A percentile compares a stretch with the other conserved stretches of the same genome.
Evolutionary conservation across 2,888 invertebrate species (phyloP).

Genomic region (Odontomyia ornata): DNA sequence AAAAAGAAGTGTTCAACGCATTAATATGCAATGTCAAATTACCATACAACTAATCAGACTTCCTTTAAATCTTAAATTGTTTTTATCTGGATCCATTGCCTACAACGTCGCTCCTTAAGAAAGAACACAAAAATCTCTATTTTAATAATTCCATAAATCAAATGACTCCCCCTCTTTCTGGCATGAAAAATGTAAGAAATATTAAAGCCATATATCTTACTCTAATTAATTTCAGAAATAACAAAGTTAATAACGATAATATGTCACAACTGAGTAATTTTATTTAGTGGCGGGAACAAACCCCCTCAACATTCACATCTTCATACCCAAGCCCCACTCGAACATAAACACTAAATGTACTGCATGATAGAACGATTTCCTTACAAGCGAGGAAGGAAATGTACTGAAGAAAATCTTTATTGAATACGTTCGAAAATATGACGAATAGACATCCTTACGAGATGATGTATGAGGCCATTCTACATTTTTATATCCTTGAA

Average conservation of each 20-base stretch:
- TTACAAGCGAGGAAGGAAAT: not conserved
- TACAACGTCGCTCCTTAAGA: too few species aligned
- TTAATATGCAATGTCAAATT: too few species aligned
- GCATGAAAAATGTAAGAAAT: not conserved
- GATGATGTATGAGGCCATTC: slow-evolving; percentile 38
- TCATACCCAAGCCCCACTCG: not conserved
- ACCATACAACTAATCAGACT: too few species aligned
- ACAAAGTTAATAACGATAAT: slow-evolving; percentile 6
- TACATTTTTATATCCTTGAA: slow-evolving; percentile 29
- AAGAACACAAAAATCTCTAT: too few species aligned
- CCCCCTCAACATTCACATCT: not conserved
- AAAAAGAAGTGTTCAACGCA: too few species aligned
- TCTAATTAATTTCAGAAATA: slow-evolving; percentile 4
- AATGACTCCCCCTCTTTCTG: not conserved
- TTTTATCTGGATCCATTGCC: too few species aligned
- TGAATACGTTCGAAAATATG: slow-evolving; percentile 40
- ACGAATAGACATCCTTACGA: slow-evolving; percentile 33
- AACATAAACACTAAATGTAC: too few species aligned
- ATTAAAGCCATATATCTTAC: not conserved
- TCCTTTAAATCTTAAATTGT: too few species aligned
- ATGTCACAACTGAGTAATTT: slow-evolving; percentile 13
- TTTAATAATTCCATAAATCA: too few species aligned
- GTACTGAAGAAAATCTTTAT: slow-evolving; percentile 35
- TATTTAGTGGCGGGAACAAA: not conserved
- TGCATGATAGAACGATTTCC: slow-evolving; percentile 9